A percentile compares a stretch with the other conserved stretches of the same genome.
Evolutionary conservation across 2,797 vertebrate species (phyloP).

Genomic region (Ctenopoma kingsleyae): DNA sequence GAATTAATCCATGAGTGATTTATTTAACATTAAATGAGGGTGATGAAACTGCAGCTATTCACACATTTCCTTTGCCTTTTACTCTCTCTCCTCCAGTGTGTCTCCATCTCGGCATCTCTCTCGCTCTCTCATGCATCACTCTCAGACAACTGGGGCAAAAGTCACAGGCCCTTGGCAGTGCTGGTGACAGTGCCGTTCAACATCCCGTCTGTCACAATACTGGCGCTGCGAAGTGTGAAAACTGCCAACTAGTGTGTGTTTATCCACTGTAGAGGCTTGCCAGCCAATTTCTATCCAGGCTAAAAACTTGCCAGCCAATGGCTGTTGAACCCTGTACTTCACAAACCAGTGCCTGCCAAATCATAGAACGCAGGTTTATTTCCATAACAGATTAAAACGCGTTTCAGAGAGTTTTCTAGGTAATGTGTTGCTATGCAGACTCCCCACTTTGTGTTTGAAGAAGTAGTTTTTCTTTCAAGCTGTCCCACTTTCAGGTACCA

Average conservation of each 20-base stretch:
- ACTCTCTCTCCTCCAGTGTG: not conserved
- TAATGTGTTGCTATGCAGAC: constrained; percentile 38
- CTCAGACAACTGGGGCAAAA: constrained; percentile 65
- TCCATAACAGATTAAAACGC: constrained; percentile 24
- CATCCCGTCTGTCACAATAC: constrained; percentile 71
- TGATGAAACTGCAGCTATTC: not conserved
- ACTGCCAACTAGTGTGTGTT: constrained; percentile 64
- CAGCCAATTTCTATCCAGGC: constrained; percentile 45
- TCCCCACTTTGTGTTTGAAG: constrained; percentile 2
- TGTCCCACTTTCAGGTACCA: constrained; percentile 29
- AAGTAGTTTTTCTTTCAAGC: not conserved
- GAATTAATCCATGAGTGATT: not conserved
- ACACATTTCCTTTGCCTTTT: not conserved
- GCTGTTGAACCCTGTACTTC: constrained; percentile 42
- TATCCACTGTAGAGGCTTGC: constrained; percentile 42
- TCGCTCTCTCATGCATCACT: constrained; percentile 28
- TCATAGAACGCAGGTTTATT: constrained; percentile 34
- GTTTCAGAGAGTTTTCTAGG: constrained; percentile 19
- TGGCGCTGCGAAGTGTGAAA: constrained; percentile 45
- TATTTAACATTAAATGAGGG: constrained; percentile 16
- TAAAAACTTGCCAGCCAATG: constrained; percentile 46
- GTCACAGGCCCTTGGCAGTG: constrained; percentile 62
- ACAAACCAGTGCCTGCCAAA: constrained; percentile 44
- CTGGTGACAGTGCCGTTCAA: constrained; percentile 46
- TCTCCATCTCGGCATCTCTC: constrained; percentile 12